These are phyloP conservation scores for Teleopsis dalmanni DNA, from an alignment of 1,140 invertebrate genomes.

Conservation along the genomic window DNA sequence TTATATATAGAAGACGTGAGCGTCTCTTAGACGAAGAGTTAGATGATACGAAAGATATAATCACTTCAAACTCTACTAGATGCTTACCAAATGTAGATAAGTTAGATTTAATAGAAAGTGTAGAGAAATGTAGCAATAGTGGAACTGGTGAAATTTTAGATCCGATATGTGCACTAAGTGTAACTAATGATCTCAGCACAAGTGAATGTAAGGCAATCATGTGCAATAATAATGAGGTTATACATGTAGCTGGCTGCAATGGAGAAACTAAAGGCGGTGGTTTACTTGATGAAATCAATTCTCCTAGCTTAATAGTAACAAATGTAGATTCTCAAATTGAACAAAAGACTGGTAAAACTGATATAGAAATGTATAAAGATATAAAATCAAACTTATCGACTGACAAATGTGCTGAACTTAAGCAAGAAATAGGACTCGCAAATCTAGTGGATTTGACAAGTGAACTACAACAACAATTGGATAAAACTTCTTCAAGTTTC, in stretches of 20 bases:
- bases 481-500: background rate
- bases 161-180: background rate
- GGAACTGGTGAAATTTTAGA: background rate
- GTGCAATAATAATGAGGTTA: too few relatives aligned
- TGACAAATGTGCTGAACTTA: background rate
- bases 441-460: conserved; percentile 9
- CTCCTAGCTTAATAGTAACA: too few relatives aligned
- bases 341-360: background rate
- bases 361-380: background rate
- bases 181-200: background rate
- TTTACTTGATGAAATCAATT: too few relatives aligned
- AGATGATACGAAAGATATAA: conserved; percentile 41
- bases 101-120: background rate
- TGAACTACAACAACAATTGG: background rate
- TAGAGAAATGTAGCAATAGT: background rate
- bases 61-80: conserved; percentile 23
- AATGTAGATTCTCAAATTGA: too few relatives aligned
- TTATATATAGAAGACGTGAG: conserved; percentile 56
- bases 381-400: background rate
- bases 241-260: too few relatives aligned
- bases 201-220: background rate
- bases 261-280: too few relatives aligned
- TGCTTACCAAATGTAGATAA: background rate
- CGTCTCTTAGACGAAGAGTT: conserved; percentile 39
- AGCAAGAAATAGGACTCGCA: background rate